Evolutionary conservation across 2,113 vertebrate species (phyloP).

Genomic region (Sula dactylatra): DNA sequence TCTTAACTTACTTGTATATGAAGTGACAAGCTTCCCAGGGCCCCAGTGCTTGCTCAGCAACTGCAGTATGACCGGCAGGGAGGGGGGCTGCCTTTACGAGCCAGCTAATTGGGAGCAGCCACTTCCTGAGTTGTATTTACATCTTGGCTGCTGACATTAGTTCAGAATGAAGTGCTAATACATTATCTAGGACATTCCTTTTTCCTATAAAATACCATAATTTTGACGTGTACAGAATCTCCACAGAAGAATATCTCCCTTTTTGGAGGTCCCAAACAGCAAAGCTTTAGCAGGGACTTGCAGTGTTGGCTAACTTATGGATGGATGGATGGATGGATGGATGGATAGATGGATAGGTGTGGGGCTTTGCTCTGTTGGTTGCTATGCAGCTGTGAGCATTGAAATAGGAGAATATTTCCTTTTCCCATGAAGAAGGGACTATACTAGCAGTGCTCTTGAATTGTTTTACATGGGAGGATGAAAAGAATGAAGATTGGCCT

Average conservation of each 20-base stretch:
- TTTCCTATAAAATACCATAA: neutral
- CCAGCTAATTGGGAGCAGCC: neutral
- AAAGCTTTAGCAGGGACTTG: neutral
- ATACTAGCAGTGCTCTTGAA: neutral
- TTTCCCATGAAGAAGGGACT: neutral
- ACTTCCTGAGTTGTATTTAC: neutral
- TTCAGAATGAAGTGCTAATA: neutral
- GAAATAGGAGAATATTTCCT: neutral
- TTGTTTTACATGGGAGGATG: neutral
- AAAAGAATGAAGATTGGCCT: neutral
- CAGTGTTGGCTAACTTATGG: neutral
- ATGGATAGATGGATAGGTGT: neutral
- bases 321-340: neutral
- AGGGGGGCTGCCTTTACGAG: neutral
- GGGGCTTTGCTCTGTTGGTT: neutral
- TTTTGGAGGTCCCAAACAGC: neutral
- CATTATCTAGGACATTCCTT: neutral
- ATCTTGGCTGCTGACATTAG: neutral
- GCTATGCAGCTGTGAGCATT: neutral
- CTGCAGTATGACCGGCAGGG: neutral
- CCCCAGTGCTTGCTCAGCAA: neutral
- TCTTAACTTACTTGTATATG: neutral
- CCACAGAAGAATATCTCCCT: neutral
- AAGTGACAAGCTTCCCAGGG: constrained; percentile 11
- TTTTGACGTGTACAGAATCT: neutral